Evolutionary conservation across 2,797 vertebrate genomes (phyloP).

Genomic region (Anguilla megastoma): DNA sequence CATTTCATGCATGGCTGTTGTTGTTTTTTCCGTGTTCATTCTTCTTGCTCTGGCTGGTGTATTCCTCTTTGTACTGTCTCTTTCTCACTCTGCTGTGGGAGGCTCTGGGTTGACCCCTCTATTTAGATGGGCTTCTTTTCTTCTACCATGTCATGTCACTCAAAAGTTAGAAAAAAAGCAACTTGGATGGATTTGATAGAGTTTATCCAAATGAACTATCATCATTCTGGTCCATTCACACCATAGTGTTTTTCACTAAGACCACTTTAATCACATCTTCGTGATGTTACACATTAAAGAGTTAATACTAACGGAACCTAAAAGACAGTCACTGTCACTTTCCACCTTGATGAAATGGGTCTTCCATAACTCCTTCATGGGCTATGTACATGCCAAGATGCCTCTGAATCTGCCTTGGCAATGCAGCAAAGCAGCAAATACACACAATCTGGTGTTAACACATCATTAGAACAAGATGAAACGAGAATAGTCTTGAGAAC

Average conservation of each 20-base stretch:
- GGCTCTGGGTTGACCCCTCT: neutral
- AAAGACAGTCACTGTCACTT: neutral
- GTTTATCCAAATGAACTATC: neutral
- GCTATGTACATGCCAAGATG: neutral
- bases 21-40: slow-evolving; percentile 42
- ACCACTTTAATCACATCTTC: neutral
- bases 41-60: slow-evolving; percentile 48
- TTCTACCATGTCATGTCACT: slow-evolving; percentile 17
- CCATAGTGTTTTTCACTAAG: neutral
- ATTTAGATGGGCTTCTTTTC: slow-evolving; percentile 13
- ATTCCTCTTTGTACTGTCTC: slow-evolving; percentile 20
- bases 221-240: neutral
- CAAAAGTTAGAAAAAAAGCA: slow-evolving; percentile 61
- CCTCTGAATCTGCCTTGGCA: neutral
- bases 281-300: neutral
- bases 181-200: neutral
- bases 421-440: neutral
- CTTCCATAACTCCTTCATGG: neutral
- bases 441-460: neutral
- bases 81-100: neutral
- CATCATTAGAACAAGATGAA: neutral
- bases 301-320: neutral
- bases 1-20: neutral
- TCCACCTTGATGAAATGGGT: neutral
- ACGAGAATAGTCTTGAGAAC: neutral